Percentiles rank a stretch among this genome's conserved stretches.
phyloP scores from a whole-genome alignment of 2,797 vertebrate species.

The Mus caroli region DNA sequence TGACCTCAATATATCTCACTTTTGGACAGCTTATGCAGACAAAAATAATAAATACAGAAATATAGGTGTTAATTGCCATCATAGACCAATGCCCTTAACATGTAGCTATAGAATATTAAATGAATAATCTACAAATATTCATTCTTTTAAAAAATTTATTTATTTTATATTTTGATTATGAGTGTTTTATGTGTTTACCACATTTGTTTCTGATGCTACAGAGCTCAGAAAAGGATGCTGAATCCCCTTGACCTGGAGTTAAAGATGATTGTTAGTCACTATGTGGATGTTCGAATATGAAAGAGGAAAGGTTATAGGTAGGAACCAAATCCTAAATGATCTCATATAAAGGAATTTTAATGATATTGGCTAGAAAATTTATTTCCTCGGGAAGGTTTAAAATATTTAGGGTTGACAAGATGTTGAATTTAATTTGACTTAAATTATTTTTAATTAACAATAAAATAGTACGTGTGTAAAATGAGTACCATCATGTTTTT shows the following conservation, averaged over 20 bases:
- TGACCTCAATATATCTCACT: not conserved
- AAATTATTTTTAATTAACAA: not conserved
- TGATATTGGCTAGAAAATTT: not conserved
- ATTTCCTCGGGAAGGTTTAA: not conserved
- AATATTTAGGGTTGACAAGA: not conserved
- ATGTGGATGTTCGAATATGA: not conserved
- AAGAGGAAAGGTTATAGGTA: not conserved
- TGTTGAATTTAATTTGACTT: constrained; percentile 5
- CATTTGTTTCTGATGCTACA: not conserved
- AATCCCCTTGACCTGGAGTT: not conserved
- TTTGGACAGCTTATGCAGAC: not conserved
- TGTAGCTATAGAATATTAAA: not conserved
- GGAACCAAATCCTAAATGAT: not conserved
- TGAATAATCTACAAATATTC: not conserved
- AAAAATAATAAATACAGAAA: not conserved
- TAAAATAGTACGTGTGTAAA: not conserved
- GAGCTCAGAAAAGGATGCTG: not conserved
- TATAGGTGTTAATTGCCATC: not conserved
- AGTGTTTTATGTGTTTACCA: not conserved
- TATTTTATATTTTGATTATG: not conserved
- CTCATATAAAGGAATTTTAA: constrained; percentile 2
- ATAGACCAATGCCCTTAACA: not conserved
- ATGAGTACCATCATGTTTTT: not conserved
- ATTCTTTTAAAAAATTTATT: not conserved
- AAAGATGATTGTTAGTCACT: not conserved